phyloP scores from a whole-genome alignment of 1,140 invertebrate genomes.

The Bombus fervidus region DNA sequence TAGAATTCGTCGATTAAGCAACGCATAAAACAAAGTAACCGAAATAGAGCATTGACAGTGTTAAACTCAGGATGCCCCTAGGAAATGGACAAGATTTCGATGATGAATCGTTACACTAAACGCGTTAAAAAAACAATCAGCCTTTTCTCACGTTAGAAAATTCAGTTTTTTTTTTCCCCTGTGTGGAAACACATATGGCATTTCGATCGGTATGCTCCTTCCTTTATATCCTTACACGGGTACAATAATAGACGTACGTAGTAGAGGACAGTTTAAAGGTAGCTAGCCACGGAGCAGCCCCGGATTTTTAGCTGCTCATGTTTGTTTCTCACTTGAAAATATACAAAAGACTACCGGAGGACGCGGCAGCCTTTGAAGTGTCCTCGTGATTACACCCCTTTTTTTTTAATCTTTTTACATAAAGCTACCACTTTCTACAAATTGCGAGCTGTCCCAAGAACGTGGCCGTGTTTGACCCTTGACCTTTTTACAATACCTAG shows the following conservation, averaged over 20 bases:
- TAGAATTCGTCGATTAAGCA: too few relatives aligned
- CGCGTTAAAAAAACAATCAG: constrained; percentile 44
- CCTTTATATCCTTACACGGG: not conserved
- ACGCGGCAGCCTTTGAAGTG: constrained; percentile 20
- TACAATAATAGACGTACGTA: constrained; percentile 4
- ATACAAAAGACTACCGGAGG: constrained; percentile 32
- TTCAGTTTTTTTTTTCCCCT: not conserved
- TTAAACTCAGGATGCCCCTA: not conserved
- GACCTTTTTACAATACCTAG: not conserved
- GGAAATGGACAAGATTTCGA: not conserved
- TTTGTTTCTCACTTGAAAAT: constrained; percentile 19
- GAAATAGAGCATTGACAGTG: not conserved
- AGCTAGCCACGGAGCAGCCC: not conserved
- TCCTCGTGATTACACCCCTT: not conserved
- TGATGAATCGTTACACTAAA: constrained; percentile 7
- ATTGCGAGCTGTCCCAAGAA: constrained; percentile 1
- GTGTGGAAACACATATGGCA: constrained; percentile 54
- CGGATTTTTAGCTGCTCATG: constrained; percentile 27
- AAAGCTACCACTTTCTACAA: constrained; percentile 1
- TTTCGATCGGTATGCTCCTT: constrained; percentile 17
- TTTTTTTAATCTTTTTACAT: not conserved
- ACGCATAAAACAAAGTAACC: not conserved
- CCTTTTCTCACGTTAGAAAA: constrained; percentile 46
- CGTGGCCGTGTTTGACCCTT: not conserved
- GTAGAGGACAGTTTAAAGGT: not conserved